Percentiles rank a stretch among this genome's conserved stretches.
Evolutionary conservation across 2,888 invertebrate species (phyloP).

Genomic region (Mythimna impura): DNA sequence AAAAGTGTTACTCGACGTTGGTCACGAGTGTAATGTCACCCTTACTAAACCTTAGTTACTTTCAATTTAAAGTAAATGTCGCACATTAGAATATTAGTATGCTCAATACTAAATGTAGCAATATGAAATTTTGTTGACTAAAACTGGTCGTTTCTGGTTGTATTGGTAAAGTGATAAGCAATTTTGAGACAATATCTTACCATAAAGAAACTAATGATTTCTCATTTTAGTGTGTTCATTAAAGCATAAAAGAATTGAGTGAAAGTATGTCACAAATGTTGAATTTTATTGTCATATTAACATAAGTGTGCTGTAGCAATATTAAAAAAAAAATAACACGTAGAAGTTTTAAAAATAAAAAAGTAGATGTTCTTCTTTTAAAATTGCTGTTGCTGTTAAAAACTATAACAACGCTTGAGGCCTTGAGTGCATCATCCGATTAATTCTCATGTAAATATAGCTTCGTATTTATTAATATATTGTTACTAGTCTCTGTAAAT

Average conservation of each 20-base stretch:
- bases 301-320: slow-evolving; percentile 45
- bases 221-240: slow-evolving; percentile 45
- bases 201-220: slow-evolving; percentile 29
- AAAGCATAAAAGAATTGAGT: slow-evolving; percentile 33
- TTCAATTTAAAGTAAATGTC: slow-evolving; percentile 12
- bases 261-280: slow-evolving; percentile 55
- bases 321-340: slow-evolving; percentile 37
- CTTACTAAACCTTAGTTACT: fast-evolving
- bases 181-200: slow-evolving; percentile 61
- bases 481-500: slow-evolving; percentile 74
- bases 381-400: slow-evolving; percentile 58
- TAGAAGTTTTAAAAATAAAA: slow-evolving; percentile 18
- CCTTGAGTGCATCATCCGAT: slow-evolving; percentile 85
- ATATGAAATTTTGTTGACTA: slow-evolving; percentile 33
- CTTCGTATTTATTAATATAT: slow-evolving; percentile 69
- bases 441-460: slow-evolving; percentile 67
- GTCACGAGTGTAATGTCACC: not conserved
- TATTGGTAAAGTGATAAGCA: slow-evolving; percentile 62
- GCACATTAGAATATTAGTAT: slow-evolving; percentile 23
- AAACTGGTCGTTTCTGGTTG: slow-evolving; percentile 53
- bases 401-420: slow-evolving; percentile 71
- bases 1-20: not conserved
- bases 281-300: slow-evolving; percentile 45
- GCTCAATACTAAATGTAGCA: slow-evolving; percentile 52
- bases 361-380: slow-evolving; percentile 8